A percentile compares a stretch with the other conserved stretches of the same genome.
phyloP scores from a whole-genome alignment of 1,140 invertebrate species.

The Papilio glaucus region DNA sequence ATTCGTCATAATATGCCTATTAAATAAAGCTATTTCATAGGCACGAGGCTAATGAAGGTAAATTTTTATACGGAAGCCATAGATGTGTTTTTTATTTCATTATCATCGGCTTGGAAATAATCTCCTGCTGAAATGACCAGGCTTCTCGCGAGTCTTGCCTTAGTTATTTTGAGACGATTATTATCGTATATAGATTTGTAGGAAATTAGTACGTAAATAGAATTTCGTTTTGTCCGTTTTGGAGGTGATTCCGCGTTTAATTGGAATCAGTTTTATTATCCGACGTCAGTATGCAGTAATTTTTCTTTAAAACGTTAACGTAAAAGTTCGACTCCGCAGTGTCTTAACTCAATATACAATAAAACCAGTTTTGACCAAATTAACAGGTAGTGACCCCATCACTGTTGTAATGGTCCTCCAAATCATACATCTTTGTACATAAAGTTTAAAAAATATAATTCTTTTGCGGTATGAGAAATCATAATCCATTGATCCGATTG shows the following conservation, averaged over 20 bases:
- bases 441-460: background rate
- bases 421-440: background rate
- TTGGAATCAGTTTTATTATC: too few species aligned
- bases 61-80: slow-evolving; percentile 22
- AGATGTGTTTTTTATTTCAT: slow-evolving; percentile 19
- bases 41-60: background rate
- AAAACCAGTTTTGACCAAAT: slow-evolving; percentile 13
- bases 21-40: slow-evolving; percentile 29
- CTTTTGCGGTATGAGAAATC: background rate
- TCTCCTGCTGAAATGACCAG: background rate
- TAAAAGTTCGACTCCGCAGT: background rate
- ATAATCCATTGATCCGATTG: background rate
- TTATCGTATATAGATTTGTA: background rate
- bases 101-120: slow-evolving; percentile 15
- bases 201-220: background rate
- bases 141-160: background rate
- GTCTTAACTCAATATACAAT: background rate
- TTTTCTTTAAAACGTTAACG: background rate
- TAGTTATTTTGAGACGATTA: background rate
- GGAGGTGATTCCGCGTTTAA: too few species aligned
- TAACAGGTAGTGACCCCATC: slow-evolving; percentile 13
- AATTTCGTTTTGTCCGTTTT: too few species aligned
- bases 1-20: too few species aligned
- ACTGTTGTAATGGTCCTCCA: background rate
- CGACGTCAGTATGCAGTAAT: too few species aligned